A percentile compares a stretch with the other conserved stretches of the same genome.
These are phyloP conservation scores for Lipophrys pholis DNA, from an alignment of 2,113 vertebrate species.

Conservation along the genomic window DNA sequence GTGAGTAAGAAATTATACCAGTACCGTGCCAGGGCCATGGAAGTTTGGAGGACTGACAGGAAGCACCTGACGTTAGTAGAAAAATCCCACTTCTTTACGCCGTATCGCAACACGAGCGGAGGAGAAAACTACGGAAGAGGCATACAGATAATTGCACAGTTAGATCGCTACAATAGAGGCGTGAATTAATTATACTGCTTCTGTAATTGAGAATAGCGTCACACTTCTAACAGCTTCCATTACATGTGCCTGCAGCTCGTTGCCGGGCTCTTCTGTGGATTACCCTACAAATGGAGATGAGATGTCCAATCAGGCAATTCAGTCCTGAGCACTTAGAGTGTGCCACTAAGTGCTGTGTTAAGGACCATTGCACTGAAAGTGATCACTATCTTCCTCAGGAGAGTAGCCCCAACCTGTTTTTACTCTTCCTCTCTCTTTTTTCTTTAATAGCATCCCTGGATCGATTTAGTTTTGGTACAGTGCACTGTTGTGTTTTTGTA, in stretches of 20 bases:
- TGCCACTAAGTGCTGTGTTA: constrained; percentile 60
- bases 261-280: constrained; percentile 52
- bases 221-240: constrained; percentile 59
- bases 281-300: constrained; percentile 72
- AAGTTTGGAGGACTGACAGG: constrained; percentile 16
- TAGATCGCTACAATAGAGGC: constrained; percentile 20
- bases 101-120: not conserved
- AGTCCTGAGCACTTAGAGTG: constrained; percentile 43
- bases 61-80: not conserved
- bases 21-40: constrained; percentile 40
- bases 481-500: not conserved
- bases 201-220: constrained; percentile 54
- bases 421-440: not conserved
- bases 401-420: constrained; percentile 38
- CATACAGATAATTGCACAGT: constrained; percentile 23
- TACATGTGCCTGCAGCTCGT: constrained; percentile 30
- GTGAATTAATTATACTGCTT: constrained; percentile 34
- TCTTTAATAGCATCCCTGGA: not conserved
- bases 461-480: constrained; percentile 1
- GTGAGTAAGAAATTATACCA: constrained; percentile 50
- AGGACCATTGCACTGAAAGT: constrained; percentile 59
- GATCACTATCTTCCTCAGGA: constrained; percentile 38
- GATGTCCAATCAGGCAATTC: constrained; percentile 69
- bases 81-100: constrained; percentile 8
- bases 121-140: not conserved